Conservation (phyloP, 2,888 invertebrate species). For the Junonia oenone region DNA sequence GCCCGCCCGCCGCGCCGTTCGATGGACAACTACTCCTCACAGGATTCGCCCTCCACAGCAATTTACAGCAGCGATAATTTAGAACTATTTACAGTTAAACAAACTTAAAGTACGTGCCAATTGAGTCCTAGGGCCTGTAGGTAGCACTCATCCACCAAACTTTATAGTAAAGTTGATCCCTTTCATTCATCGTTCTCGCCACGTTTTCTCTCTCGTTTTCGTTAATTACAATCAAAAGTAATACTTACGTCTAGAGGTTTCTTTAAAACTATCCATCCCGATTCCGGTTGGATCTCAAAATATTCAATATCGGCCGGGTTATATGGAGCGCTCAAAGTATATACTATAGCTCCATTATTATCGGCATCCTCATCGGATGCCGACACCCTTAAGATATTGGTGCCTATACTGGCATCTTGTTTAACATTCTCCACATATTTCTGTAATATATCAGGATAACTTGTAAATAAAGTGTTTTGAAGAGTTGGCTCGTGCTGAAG, state of each 20-base stretch:
- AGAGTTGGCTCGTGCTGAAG: conserved; percentile 3
- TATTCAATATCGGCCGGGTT: conserved; percentile 95
- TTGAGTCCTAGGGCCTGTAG: conserved; percentile 78
- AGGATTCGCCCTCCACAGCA: conserved; percentile 75
- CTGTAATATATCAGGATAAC: conserved; percentile 76
- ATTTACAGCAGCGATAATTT: conserved; percentile 72
- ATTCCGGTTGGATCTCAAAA: conserved; percentile 97
- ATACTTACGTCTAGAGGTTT: conserved; percentile 97
- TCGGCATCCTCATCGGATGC: conserved; percentile 98
- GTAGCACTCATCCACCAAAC: conserved; percentile 80
- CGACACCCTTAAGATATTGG: conserved; percentile 95
- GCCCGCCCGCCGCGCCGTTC: conserved; percentile 37
- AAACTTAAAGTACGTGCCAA: conserved; percentile 76
- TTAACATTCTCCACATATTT: conserved; percentile 98
- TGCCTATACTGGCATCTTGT: conserved; percentile 97
- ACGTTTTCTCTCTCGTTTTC: conserved; percentile 45
- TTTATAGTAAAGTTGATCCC: conserved; percentile 70
- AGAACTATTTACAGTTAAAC: conserved; percentile 75
- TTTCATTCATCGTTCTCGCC: conserved; percentile 68
- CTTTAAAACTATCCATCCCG: conserved; percentile 97
- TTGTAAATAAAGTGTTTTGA: conserved; percentile 36
- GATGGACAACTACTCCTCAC: conserved; percentile 73
- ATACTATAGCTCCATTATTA: conserved; percentile 96
- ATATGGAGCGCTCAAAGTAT: conserved; percentile 92
- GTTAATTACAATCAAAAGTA: conserved; percentile 32